Conservation (phyloP, 2,888 invertebrate species). For the Ochropleura plecta region DNA sequence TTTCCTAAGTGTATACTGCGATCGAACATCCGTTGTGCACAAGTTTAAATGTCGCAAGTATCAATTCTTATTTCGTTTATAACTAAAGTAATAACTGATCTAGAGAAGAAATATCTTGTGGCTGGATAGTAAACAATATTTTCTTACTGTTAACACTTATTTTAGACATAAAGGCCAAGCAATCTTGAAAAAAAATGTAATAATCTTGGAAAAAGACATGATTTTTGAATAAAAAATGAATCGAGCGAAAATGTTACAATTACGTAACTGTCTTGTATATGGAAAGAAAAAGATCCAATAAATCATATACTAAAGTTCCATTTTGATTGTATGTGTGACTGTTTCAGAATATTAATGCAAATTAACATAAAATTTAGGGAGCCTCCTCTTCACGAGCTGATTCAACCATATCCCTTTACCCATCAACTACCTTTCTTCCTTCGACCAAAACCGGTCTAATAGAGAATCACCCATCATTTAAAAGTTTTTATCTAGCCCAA, state of each 20-base stretch:
- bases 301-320: no score
- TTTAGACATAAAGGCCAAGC: background rate
- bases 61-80: background rate
- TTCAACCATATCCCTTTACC: no score
- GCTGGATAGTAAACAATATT: constrained; percentile 3
- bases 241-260: no score
- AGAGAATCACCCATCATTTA: background rate
- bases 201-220: no score
- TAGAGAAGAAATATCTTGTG: background rate
- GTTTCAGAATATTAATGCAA: no score
- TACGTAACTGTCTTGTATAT: no score
- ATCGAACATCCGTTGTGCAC: background rate
- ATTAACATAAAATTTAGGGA: no score
- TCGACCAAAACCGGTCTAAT: background rate
- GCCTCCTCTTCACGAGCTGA: no score
- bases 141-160: background rate
- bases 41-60: background rate
- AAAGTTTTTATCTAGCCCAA: constrained; percentile 2
- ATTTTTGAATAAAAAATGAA: no score
- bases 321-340: no score
- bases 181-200: background rate
- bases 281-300: no score
- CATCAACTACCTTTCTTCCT: no score
- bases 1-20: constrained; percentile 5
- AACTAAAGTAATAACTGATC: background rate